Evolutionary conservation across 2,888 invertebrate genomes (phyloP).

Genomic region (Spicauda simplicius): DNA sequence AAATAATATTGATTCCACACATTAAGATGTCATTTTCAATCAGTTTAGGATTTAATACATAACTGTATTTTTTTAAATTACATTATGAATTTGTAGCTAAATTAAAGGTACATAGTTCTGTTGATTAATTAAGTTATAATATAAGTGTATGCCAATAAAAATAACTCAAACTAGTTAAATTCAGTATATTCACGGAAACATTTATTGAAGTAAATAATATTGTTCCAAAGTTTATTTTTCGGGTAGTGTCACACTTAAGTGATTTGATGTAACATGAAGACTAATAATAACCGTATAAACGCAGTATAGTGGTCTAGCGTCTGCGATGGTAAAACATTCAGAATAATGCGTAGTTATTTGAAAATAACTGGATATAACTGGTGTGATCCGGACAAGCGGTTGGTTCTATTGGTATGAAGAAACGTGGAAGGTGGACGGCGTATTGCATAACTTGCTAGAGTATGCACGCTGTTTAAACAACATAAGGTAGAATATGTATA

Average conservation of each 20-base stretch:
- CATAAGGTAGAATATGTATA: constrained; percentile 15
- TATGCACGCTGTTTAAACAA: constrained; percentile 45
- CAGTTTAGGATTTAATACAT: too few relatives aligned
- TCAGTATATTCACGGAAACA: too few relatives aligned
- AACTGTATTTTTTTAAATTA: too few relatives aligned
- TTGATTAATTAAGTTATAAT: too few relatives aligned
- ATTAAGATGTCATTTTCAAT: too few relatives aligned
- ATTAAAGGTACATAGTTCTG: too few relatives aligned
- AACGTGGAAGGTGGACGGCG: constrained; percentile 57
- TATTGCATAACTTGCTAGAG: constrained; percentile 63
- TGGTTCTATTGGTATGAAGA: constrained; percentile 58
- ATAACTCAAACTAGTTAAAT: too few relatives aligned
- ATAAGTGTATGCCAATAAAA: too few relatives aligned
- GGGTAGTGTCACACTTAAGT: neutral
- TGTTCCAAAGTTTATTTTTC: neutral
- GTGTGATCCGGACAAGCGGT: constrained; percentile 54
- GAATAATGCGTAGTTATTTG: constrained; percentile 57
- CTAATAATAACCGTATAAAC: neutral
- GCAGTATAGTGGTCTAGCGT: constrained; percentile 1
- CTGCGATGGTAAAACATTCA: constrained; percentile 45
- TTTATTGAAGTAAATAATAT: neutral
- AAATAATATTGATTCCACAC: too few relatives aligned
- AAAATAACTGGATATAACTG: constrained; percentile 60
- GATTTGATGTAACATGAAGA: neutral
- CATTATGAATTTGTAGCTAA: too few relatives aligned